These are phyloP conservation scores for Phrynocephalus guinanensis DNA, from an alignment of 2,797 vertebrate species.

Conservation along the genomic window DNA sequence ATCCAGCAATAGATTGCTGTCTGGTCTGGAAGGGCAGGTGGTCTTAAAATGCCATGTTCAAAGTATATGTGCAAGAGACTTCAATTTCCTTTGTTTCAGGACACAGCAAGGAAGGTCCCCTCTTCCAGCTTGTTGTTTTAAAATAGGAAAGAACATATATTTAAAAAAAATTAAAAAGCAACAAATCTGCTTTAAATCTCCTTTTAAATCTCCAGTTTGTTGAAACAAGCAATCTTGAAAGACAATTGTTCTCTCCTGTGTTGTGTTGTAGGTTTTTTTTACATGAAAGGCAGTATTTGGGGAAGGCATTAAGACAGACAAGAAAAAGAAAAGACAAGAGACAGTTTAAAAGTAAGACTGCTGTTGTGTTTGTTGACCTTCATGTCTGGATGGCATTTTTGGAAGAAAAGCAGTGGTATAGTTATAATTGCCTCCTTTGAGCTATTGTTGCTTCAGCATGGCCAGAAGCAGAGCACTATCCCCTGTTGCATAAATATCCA, in stretches of 20 bases:
- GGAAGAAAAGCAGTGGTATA: background rate
- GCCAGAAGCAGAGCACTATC: background rate
- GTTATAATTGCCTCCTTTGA: background rate
- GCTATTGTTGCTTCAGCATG: background rate
- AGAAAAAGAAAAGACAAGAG: background rate
- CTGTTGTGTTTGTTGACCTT: background rate
- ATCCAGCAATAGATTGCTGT: conserved; percentile 49
- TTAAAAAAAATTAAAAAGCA: too few relatives aligned
- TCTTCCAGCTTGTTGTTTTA: conserved; percentile 21
- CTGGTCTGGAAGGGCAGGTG: conserved; percentile 46
- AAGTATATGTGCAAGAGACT: conserved; percentile 38
- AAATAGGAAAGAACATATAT: too few relatives aligned
- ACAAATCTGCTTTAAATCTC: too few relatives aligned
- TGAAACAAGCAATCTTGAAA: conserved; percentile 14
- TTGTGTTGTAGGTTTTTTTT: conserved; percentile 17
- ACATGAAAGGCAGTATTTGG: background rate
- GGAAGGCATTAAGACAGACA: background rate
- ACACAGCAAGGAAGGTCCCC: conserved; percentile 51
- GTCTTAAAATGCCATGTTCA: conserved; percentile 39
- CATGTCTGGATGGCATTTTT: background rate
- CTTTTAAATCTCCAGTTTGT: conserved; percentile 11
- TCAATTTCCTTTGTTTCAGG: conserved; percentile 52
- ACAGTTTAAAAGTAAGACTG: background rate
- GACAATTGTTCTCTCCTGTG: conserved; percentile 45
- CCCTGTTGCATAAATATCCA: background rate